Percentiles rank a stretch among this genome's conserved stretches.
Conservation (phyloP, 2,797 vertebrate genomes). For the Pangasius djambal region DNA sequence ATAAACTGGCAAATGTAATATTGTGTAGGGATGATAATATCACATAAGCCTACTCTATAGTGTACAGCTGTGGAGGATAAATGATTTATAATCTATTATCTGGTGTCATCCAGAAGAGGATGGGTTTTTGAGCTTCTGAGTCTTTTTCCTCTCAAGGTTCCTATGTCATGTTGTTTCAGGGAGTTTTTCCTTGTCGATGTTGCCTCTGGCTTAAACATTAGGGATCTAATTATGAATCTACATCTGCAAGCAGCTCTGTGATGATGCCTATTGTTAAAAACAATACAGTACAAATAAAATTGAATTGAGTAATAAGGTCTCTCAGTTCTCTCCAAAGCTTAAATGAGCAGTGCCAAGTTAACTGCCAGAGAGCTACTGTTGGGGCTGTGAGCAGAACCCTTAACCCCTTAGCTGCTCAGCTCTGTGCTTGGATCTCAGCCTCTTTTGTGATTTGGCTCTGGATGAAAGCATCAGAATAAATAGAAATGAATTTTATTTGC, state of each 20-base stretch:
- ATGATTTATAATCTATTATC: background rate
- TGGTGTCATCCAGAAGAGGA: background rate
- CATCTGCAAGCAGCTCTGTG: background rate
- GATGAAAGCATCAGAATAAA: background rate
- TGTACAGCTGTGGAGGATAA: background rate
- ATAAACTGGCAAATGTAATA: background rate
- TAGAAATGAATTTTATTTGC: background rate
- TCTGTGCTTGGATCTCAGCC: background rate
- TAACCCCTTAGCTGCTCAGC: background rate
- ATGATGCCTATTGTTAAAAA: background rate
- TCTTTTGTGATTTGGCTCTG: background rate
- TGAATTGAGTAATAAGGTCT: background rate
- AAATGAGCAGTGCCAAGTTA: background rate
- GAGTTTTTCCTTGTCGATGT: background rate
- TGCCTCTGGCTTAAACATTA: constrained; percentile 7
- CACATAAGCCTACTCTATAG: background rate
- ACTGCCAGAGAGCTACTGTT: background rate
- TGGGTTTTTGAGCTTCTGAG: background rate
- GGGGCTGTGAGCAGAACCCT: background rate
- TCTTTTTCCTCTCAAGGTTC: background rate
- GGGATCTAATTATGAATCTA: constrained; percentile 15
- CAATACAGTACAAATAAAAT: background rate
- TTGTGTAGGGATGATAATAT: background rate
- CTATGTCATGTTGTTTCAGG: background rate
- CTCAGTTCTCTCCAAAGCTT: background rate